phyloP scores from a whole-genome alignment of 2,797 vertebrate genomes.

The Lutjanus argentimaculatus region DNA sequence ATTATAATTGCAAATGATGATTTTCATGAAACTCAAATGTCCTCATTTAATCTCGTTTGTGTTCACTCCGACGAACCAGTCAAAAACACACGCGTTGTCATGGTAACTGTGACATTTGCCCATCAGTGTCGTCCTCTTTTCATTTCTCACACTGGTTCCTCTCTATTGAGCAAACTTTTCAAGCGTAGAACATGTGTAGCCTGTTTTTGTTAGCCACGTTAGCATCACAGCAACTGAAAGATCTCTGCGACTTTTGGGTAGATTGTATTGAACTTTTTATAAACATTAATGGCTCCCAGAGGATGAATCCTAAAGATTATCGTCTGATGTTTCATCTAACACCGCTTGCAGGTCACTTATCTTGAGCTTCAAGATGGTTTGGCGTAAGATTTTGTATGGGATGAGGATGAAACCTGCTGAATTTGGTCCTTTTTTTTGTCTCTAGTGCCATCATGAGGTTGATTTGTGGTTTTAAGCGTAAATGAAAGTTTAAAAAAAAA shows the following conservation, averaged over 20 bases:
- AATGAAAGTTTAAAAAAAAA: no score
- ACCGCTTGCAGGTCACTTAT: no score
- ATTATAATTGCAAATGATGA: constrained; percentile 51
- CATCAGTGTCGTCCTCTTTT: not conserved
- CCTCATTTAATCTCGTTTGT: constrained; percentile 11
- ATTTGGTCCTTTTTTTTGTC: no score
- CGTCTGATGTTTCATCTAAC: no score
- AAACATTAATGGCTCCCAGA: not conserved
- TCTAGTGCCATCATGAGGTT: no score
- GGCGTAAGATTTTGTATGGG: no score
- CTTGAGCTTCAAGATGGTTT: no score
- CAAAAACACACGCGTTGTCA: constrained; percentile 2
- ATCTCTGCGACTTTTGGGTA: not conserved
- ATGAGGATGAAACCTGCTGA: no score
- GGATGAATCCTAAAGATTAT: no score
- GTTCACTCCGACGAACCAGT: not conserved
- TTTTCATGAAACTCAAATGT: constrained; percentile 27
- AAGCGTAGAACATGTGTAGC: not conserved
- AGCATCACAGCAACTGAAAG: not conserved
- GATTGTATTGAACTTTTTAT: no score
- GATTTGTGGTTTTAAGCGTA: no score
- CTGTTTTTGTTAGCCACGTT: not conserved
- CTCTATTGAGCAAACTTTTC: not conserved
- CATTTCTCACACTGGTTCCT: no score
- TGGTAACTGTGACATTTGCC: not conserved